phyloP scores from a whole-genome alignment of 2,888 invertebrate species.

The Platycheirus albimanus region DNA sequence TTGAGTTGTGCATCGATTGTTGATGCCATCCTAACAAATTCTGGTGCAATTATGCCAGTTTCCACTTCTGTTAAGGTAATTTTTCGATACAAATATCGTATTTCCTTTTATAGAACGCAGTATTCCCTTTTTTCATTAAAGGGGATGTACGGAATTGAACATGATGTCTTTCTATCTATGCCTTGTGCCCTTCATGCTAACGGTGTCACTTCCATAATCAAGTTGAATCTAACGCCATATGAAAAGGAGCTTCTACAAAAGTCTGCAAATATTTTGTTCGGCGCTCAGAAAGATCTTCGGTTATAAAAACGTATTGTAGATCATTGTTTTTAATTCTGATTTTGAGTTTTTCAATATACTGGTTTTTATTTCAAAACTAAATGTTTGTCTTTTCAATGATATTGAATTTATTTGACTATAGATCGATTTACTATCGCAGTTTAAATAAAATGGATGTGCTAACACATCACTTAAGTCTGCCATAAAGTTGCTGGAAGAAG shows the following conservation, averaged over 20 bases:
- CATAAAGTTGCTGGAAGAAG: too few relatives aligned
- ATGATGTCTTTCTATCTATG: constrained; percentile 92
- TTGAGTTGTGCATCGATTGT: constrained; percentile 87
- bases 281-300: constrained; percentile 67
- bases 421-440: too few relatives aligned
- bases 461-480: too few relatives aligned
- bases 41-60: constrained; percentile 88
- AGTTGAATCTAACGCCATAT: constrained; percentile 84
- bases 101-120: too few relatives aligned
- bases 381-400: too few relatives aligned
- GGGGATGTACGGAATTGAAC: constrained; percentile 86
- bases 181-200: constrained; percentile 89
- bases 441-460: too few relatives aligned
- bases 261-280: constrained; percentile 85
- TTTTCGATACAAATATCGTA: constrained; percentile 82
- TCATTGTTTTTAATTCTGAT: too few relatives aligned
- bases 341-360: too few relatives aligned
- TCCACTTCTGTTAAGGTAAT: constrained; percentile 86
- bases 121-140: too few relatives aligned
- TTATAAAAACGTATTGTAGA: constrained; percentile 21
- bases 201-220: constrained; percentile 87
- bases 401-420: too few relatives aligned
- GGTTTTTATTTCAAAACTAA: too few relatives aligned
- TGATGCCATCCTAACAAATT: constrained; percentile 87
- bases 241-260: constrained; percentile 85